phyloP scores from a whole-genome alignment of 2,113 vertebrate species.

The Erythrolamprus reginae region DNA sequence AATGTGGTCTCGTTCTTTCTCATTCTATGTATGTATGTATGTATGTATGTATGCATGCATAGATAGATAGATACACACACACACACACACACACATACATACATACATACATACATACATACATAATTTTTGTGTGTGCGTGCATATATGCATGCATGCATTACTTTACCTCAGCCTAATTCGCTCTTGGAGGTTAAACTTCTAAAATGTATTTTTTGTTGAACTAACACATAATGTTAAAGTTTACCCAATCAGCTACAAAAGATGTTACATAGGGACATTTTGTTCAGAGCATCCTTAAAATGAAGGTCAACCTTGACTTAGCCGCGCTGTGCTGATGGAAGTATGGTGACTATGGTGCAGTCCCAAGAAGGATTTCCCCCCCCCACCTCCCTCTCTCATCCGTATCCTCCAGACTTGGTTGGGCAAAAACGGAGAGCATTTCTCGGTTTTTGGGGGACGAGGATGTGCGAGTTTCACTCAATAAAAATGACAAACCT shows the following conservation, averaged over 20 bases:
- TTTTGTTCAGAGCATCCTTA: neutral
- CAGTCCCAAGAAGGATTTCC: neutral
- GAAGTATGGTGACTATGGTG: neutral
- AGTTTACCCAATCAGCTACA: neutral
- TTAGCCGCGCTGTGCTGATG: neutral
- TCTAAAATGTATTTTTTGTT: conserved; percentile 4
- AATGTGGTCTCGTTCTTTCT: neutral
- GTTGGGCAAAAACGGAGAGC: neutral
- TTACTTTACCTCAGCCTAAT: neutral
- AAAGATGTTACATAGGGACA: neutral
- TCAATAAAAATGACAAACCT: neutral
- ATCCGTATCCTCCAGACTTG: neutral
- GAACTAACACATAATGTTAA: neutral
- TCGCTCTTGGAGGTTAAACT: neutral
- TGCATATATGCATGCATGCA: neutral
- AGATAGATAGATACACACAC: no score
- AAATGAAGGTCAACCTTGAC: conserved; percentile 12
- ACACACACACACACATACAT: no score
- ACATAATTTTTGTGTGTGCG: no score
- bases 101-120: no score
- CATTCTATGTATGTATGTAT: no score
- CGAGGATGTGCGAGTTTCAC: no score
- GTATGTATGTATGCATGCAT: no score
- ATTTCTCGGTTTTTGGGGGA: no score
- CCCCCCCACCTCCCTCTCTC: rapidly evolving